Evolutionary conservation across 2,797 vertebrate species (phyloP).

Genomic region (Dipus sagitta): DNA sequence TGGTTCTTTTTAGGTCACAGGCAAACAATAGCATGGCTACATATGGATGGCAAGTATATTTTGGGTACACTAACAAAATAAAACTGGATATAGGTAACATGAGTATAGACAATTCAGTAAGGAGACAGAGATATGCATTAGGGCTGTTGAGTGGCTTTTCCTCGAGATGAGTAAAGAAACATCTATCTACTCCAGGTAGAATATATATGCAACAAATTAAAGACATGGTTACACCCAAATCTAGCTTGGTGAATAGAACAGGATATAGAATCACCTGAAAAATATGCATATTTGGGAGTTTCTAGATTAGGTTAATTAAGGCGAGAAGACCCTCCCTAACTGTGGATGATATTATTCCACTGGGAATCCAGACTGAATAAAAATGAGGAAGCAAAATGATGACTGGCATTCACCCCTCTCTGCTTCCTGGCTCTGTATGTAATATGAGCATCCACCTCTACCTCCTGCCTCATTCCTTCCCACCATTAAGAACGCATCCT

Average conservation of each 20-base stretch:
- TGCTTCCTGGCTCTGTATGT: neutral
- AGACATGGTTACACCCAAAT: neutral
- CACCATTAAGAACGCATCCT: too few relatives aligned
- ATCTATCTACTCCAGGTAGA: neutral
- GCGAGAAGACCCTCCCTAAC: neutral
- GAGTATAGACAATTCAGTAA: neutral
- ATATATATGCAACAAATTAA: neutral
- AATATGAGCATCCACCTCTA: neutral
- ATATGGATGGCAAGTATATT: neutral
- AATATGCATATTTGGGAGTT: too few relatives aligned
- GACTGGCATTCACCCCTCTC: neutral
- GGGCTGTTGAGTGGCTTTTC: neutral
- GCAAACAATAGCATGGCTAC: too few relatives aligned
- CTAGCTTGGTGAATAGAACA: neutral
- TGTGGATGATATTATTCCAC: neutral
- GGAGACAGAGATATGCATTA: neutral
- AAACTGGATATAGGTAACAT: rapidly evolving
- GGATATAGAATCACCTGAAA: neutral
- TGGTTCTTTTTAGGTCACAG: neutral
- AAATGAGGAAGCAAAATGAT: too few relatives aligned
- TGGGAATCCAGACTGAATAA: too few relatives aligned
- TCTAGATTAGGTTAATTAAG: neutral
- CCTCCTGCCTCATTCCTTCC: neutral
- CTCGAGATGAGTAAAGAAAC: neutral
- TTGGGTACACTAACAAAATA: neutral